A percentile compares a stretch with the other conserved stretches of the same genome.
These are phyloP conservation scores for Xerus inauris DNA, from an alignment of 2,113 vertebrate species.

Conservation along the genomic window DNA sequence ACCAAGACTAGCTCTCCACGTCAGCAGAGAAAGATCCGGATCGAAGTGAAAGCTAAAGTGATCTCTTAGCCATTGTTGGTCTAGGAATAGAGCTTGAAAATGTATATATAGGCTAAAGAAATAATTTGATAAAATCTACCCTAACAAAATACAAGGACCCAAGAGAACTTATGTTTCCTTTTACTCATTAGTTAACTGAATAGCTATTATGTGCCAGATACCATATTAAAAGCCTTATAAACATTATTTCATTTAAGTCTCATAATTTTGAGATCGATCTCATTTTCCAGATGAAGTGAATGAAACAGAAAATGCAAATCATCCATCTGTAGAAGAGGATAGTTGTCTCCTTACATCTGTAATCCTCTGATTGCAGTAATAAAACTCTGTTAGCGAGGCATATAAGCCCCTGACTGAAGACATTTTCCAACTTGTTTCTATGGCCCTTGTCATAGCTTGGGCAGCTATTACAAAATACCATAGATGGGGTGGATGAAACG, in stretches of 20 bases:
- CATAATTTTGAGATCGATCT: background rate
- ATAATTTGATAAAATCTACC: background rate
- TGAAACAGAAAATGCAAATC: background rate
- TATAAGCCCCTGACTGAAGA: background rate
- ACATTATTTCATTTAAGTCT: slow-evolving; percentile 7
- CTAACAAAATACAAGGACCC: background rate
- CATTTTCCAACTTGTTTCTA: background rate
- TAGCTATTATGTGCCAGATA: background rate
- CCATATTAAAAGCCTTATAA: background rate
- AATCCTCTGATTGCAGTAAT: background rate
- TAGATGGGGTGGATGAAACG: background rate
- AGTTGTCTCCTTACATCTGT: background rate
- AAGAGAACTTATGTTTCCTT: background rate
- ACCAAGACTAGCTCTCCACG: background rate
- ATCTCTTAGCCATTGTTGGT: background rate
- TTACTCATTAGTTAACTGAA: background rate
- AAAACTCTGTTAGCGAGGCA: background rate
- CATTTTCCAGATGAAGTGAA: background rate
- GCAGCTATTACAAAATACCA: background rate
- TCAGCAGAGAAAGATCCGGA: background rate
- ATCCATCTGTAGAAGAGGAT: background rate
- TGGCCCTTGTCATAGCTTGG: background rate
- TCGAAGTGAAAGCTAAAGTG: background rate
- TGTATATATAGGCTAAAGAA: background rate
- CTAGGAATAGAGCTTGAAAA: background rate